A percentile compares a stretch with the other conserved stretches of the same genome.
Conservation (phyloP, 2,888 invertebrate species). For the Thumatha senex region DNA sequence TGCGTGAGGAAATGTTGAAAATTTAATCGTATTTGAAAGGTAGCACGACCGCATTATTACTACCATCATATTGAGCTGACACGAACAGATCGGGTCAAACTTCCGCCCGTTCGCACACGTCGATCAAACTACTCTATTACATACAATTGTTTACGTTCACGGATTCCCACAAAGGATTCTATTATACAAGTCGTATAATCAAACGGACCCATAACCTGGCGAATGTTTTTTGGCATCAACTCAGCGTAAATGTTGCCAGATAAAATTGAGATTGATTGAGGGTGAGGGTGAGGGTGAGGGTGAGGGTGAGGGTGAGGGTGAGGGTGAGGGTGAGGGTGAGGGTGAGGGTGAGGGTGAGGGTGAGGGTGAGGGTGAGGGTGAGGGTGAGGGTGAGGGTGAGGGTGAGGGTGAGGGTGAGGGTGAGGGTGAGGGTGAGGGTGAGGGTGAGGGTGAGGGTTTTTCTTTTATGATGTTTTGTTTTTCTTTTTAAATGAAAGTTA, state of each 20-base stretch:
- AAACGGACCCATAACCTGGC: conserved; percentile 14
- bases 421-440: too few relatives aligned
- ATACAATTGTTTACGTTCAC: conserved; percentile 39
- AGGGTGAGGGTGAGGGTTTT: too few relatives aligned
- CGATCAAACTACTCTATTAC: conserved; percentile 35
- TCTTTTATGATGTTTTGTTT: too few relatives aligned
- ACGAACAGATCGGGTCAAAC: conserved; percentile 56
- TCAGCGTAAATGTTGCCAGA: conserved; percentile 18
- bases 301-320: too few relatives aligned
- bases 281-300: too few relatives aligned
- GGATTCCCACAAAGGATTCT: conserved; percentile 14
- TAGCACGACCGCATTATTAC: conserved; percentile 60
- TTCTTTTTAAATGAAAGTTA: too few relatives aligned
- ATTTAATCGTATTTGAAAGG: conserved; percentile 63
- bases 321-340: too few relatives aligned
- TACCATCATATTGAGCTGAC: conserved; percentile 68
- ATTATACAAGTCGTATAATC: conserved; percentile 25
- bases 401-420: too few relatives aligned
- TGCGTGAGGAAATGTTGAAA: conserved; percentile 65
- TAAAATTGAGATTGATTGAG: conserved; percentile 20
- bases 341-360: too few relatives aligned
- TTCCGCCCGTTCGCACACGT: conserved; percentile 39
- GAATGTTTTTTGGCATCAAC: conserved; percentile 16
- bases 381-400: too few relatives aligned
- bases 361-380: too few relatives aligned